Percentiles rank a stretch among this genome's conserved stretches.
Conservation (phyloP, 92 coral and sea anemone genomes). For the Actinernus sp. region DNA sequence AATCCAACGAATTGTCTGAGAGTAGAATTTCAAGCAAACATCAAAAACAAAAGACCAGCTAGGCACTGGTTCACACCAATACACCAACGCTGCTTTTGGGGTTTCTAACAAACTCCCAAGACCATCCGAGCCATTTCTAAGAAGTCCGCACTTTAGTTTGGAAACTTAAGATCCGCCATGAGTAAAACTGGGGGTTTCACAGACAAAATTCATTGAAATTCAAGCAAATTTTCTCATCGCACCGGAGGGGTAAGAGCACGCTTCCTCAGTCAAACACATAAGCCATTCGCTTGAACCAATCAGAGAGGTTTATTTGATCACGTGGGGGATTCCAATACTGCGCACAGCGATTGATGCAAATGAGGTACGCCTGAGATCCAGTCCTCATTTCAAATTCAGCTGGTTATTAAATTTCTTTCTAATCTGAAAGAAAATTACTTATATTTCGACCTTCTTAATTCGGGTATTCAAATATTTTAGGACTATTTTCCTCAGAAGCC, state of each 20-base stretch:
- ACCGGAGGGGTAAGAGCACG: constrained; percentile 91
- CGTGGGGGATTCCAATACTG: constrained; percentile 58
- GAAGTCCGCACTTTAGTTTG: constrained; percentile 12
- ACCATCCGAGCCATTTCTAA: constrained; percentile 27
- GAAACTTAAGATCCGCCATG: constrained; percentile 24
- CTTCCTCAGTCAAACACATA: constrained; percentile 43
- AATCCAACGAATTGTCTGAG: neutral
- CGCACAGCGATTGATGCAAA: constrained; percentile 30
- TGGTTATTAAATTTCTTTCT: too few species aligned
- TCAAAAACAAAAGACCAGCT: constrained; percentile 88
- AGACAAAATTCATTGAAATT: constrained; percentile 84
- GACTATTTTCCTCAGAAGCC: too few species aligned
- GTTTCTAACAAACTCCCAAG: constrained; percentile 17
- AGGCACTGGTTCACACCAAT: constrained; percentile 24
- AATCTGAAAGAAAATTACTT: too few species aligned
- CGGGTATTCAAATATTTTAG: too few species aligned
- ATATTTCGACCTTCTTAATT: too few species aligned
- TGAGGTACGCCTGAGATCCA: constrained; percentile 12
- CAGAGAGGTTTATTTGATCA: constrained; percentile 12
- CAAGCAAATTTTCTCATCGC: constrained; percentile 58
- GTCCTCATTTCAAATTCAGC: too few species aligned
- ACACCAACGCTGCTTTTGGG: constrained; percentile 24
- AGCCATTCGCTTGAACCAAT: constrained; percentile 26
- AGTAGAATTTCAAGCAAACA: constrained; percentile 68
- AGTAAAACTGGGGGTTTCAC: constrained; percentile 61